Base-by-base conservation (phyloP, 2,888 invertebrate genomes). In the Lysandra coridon region DNA sequence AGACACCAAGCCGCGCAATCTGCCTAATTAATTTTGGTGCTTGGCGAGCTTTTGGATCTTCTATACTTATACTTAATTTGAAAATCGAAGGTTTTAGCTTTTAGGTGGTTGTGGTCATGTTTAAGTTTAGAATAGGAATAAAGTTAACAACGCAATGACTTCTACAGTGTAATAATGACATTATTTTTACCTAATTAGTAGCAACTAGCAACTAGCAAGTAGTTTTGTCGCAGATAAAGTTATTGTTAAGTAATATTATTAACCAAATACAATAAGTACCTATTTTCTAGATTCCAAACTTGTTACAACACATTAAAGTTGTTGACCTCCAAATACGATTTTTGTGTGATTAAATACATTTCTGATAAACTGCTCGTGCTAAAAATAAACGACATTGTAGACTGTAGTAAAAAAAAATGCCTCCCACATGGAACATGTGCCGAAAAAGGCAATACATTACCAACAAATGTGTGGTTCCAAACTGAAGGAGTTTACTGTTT, bases 1-100 rank as follows among this genome's bases (percentile, higher is more conserved):
- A 88, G 90, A 90, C 86, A 79, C 82, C 81, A 82, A 84, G 85
- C 85, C 80, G 78, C 82, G 81, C 77, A 81, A 79, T 76, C 80
- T 79, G 60, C 62, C 37, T 49, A 69, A 78, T 64, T 40, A 78
- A 57, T 78, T 62, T 57, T 78, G 40, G 57, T 57, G 17, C 17
- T 57, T 57, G 37, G 60, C 33, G 44, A 6, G 62, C 78, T 17
- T 62, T 12, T 64, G 2, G 40, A 1, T 44, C 44, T 37, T 73
- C n/a, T 49, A n/a, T 74, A 44, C 23, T 4, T 40, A 44, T 10
- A 49, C 23, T 23, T 10, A 49, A 49, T 49, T 44, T 74, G 4
- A 74, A 44, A 44, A 23, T 74, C 69, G 7, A 62, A 62, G 23
- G 60, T 14, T 53, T 53, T 14, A 14, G 10, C 12, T 0, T 53